Evolutionary conservation across 2,797 vertebrate species (phyloP).

Genomic region (Anniella stebbinsi): DNA sequence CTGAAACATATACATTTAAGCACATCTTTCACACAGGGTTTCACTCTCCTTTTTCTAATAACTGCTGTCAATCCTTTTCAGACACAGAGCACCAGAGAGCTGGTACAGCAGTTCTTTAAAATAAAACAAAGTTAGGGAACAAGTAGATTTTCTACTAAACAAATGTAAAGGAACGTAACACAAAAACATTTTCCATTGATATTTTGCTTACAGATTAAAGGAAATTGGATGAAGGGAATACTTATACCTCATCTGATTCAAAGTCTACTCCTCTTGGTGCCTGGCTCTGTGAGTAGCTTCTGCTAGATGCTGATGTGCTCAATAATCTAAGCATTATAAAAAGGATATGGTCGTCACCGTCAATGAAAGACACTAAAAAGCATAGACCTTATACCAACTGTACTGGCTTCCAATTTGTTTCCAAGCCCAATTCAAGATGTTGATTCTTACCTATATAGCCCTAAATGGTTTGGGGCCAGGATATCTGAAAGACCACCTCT

Average conservation of each 20-base stretch:
- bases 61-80: too few relatives aligned
- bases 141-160: neutral
- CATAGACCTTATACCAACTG: neutral
- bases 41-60: neutral
- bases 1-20: neutral
- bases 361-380: neutral
- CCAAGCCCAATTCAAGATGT: neutral
- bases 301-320: slow-evolving; percentile 56
- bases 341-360: neutral
- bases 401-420: neutral
- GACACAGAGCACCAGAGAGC: neutral
- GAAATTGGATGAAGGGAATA: neutral
- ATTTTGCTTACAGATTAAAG: neutral
- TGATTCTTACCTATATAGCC: neutral
- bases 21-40: neutral
- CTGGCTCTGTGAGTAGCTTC: slow-evolving; percentile 75
- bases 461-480: neutral
- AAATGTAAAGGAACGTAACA: neutral
- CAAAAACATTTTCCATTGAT: too few relatives aligned
- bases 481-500: neutral
- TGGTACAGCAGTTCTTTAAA: neutral
- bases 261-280: slow-evolving; percentile 75
- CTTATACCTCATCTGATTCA: slow-evolving; percentile 80
- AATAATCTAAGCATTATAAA: slow-evolving; percentile 62
- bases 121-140: neutral